Base-by-base conservation (phyloP, 2,797 vertebrate species). In the Podarcis lilfordi region DNA sequence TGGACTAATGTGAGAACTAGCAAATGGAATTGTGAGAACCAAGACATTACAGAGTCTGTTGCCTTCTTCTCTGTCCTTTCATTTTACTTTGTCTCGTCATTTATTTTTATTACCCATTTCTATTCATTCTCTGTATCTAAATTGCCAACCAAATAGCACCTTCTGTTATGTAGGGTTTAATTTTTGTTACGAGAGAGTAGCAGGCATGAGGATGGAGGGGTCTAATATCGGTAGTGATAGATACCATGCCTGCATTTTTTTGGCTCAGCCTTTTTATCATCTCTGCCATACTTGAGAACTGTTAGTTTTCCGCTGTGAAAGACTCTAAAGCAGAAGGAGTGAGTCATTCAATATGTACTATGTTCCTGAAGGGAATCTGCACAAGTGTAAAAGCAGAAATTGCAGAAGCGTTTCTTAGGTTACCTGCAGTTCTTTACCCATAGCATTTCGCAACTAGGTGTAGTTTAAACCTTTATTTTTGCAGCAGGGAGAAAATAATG, bases 1-100 rank as follows among this genome's bases (percentile, higher is more conserved):
- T 1, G 3, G 40, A 91, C 91, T 96, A 95, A 95, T 95, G 91
- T 79, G 90, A 91, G 93, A 92, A 91, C 86, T 91, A 50, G 91
- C 87, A 82, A 93, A 93, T 80, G 82, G 40, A 13, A 90, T 94
- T 91, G 0, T 86, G 78, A 94, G 92, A 86, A 91, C 64, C 21
- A 19, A 82, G 88, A 81, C 84, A 84, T 81, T 89, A 75, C 89
- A 85, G 69, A 0, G 8, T 61, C 27, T 86, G 35, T 59, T 87
- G 90, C 55, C 77, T 82, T 80, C 80, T 45, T 81, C 88, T 86
- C 59, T 66, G 32, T 21, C 45, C 85, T 87, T 86, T 86, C 79
- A 4, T 81, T 75, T 83, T 69, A 84, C 84, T 92, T 94, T 82
- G 43, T 55, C 78, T 92, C 89, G 88, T 71, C 91, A 93, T 91